A percentile compares a stretch with the other conserved stretches of the same genome.
Evolutionary conservation across 2,113 vertebrate genomes (phyloP).

Genomic region (Cyphomyrus plagiostoma): DNA sequence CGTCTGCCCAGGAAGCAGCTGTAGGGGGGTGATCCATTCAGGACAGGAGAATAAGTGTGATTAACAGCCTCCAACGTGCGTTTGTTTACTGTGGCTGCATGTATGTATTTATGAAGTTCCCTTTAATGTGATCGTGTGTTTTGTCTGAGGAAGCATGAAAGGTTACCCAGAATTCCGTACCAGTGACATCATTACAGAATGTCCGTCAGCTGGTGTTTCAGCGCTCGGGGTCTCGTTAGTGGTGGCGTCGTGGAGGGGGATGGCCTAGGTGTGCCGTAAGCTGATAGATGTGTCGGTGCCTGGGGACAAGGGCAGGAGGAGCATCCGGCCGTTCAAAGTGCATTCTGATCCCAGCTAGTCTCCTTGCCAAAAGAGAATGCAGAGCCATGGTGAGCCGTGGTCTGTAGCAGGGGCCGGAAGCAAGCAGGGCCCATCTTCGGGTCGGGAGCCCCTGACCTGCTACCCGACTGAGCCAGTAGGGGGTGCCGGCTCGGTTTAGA

Average conservation of each 20-base stretch:
- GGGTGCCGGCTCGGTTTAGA: background rate
- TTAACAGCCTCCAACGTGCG: background rate
- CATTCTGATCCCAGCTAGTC: background rate
- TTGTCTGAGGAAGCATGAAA: background rate
- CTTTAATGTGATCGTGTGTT: conserved; percentile 15
- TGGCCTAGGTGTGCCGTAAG: background rate
- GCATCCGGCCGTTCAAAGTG: background rate
- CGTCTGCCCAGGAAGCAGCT: background rate
- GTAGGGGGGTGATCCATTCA: background rate
- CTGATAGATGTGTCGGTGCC: background rate
- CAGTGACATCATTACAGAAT: background rate
- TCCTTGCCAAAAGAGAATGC: conserved; percentile 5
- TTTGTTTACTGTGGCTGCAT: background rate
- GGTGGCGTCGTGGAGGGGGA: background rate
- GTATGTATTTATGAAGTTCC: conserved; percentile 2
- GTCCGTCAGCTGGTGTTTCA: background rate
- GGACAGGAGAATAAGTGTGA: background rate
- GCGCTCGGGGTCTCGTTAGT: background rate
- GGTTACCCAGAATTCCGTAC: background rate
- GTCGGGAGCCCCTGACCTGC: background rate
- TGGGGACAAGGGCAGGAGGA: background rate
- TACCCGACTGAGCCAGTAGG: background rate
- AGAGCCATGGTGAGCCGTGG: background rate
- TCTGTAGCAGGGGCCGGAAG: background rate
- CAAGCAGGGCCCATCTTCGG: background rate